These are phyloP conservation scores for Trissoscelio sp. DNA, from an alignment of 2,888 invertebrate species.

Conservation along the genomic window DNA sequence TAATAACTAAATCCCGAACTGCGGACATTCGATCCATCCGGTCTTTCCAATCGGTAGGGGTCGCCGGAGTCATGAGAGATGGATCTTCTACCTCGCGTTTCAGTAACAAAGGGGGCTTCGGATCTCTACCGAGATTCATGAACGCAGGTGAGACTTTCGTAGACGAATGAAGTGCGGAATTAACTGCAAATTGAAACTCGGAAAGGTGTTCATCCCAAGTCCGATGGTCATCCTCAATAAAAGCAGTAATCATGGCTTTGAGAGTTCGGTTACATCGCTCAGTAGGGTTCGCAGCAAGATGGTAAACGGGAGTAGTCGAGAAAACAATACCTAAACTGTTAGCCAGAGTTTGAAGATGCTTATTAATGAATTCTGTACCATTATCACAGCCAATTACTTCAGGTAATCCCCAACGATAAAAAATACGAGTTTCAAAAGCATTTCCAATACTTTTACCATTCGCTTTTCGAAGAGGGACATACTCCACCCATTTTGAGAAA, in stretches of 20 bases:
- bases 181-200: constrained; percentile 57
- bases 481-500: constrained; percentile 60
- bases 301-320: too few species aligned
- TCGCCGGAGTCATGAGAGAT: not conserved
- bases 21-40: not conserved
- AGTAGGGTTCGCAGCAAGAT: too few species aligned
- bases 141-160: constrained; percentile 34
- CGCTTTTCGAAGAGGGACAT: constrained; percentile 32
- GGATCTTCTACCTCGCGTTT: not conserved
- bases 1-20: constrained; percentile 16
- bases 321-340: too few species aligned
- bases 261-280: too few species aligned
- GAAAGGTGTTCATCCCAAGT: constrained; percentile 52
- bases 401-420: not conserved
- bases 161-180: constrained; percentile 48
- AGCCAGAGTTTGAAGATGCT: not conserved
- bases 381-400: too few species aligned
- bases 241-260: too few species aligned
- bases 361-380: too few species aligned
- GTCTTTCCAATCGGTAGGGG: not conserved
- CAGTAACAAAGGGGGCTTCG: constrained; percentile 4
- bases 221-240: not conserved
- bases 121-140: constrained; percentile 39
- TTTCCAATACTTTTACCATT: constrained; percentile 32
- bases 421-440: constrained; percentile 61